These are phyloP conservation scores for Oscheius myriophilus DNA, from an alignment of 2,888 invertebrate genomes.

Conservation along the genomic window DNA sequence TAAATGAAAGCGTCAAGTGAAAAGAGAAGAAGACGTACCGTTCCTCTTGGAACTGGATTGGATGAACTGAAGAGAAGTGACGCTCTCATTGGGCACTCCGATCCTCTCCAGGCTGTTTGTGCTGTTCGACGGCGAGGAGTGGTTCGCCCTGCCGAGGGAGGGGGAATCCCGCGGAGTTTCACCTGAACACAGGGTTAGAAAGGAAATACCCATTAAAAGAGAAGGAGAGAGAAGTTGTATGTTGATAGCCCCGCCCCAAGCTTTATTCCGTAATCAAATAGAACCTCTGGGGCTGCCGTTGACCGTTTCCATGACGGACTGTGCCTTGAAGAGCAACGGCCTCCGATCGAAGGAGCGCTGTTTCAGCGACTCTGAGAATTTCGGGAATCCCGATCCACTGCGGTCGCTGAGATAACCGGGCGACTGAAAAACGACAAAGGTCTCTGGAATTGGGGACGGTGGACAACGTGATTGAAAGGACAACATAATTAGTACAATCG, in stretches of 20 bases:
- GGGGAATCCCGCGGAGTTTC: slow-evolving; percentile 47
- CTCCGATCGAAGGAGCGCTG: slow-evolving; percentile 41
- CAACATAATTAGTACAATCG: not conserved
- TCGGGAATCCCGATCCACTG: not conserved
- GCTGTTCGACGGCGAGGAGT: slow-evolving; percentile 43
- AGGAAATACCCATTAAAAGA: not conserved
- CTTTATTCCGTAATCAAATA: not conserved
- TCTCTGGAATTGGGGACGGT: not conserved
- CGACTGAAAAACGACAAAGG: slow-evolving; percentile 27
- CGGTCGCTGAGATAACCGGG: slow-evolving; percentile 27
- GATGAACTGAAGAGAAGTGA: slow-evolving; percentile 64
- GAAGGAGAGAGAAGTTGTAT: slow-evolving; percentile 5
- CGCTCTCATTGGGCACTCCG: slow-evolving; percentile 44
- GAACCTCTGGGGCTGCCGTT: slow-evolving; percentile 40
- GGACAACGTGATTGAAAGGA: not conserved
- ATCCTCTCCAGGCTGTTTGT: slow-evolving; percentile 43
- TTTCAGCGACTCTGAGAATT: slow-evolving; percentile 22
- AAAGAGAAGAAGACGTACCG: slow-evolving; percentile 39
- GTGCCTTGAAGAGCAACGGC: slow-evolving; percentile 64
- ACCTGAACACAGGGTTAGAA: slow-evolving; percentile 31
- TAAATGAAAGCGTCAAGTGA: too few species aligned
- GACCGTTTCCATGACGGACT: slow-evolving; percentile 60
- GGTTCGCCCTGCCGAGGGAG: slow-evolving; percentile 6
- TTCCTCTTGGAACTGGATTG: slow-evolving; percentile 58
- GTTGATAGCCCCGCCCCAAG: not conserved